Evolutionary conservation across 1,140 invertebrate species (phyloP), one percentile per base, ranked within the genome.

Genomic region (Cyclargus thomasi): DNA sequence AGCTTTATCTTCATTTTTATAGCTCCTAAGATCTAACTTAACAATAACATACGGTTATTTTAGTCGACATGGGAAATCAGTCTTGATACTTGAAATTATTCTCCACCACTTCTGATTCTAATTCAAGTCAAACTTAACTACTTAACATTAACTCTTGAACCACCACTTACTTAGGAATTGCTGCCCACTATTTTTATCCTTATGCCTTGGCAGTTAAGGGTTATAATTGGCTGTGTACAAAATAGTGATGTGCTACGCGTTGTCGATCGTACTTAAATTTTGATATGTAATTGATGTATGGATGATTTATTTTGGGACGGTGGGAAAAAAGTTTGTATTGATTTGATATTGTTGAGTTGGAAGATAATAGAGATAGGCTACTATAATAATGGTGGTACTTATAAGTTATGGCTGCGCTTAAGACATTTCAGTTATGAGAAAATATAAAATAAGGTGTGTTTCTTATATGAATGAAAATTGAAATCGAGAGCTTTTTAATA

Each of bases 271-370:
- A 59, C 68, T 68, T 75, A 68, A 73, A 75, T 69, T 77, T 72
- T 70, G 72, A 72, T 67, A 53, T 72, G 68, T 75, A 72, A 74
- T 76, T 69, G 70, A 57, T 67, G 71, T 66, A 71, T 71, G 74
- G 64, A 63, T 74, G 74, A 79, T 76, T 81, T 82, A 82, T 84
- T 84, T 83, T 78, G 78, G 70, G 68, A 76, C 79, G 67, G 80
- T 84, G 82, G 76, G 82, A 82, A 84, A 29, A 62, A 53, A 35
- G 53, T 23, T 29, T 23, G 2, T 57, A 66, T 66, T 29, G 17
- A 67, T 53, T 35, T 29, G 20, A 65, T 65, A 6, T 35, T 64
- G 53, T 10, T n/a, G 16, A 47, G 39, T 14, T 47, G 39, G 14
- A 14, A 47, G 39, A 47, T 47, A 47, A 47, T 47, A 47, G 39